Percentiles rank a stretch among this genome's conserved stretches.
These are phyloP conservation scores for Montipora efflorescens DNA, from an alignment of 64 coral and sea anemone genomes.

Conservation along the genomic window DNA sequence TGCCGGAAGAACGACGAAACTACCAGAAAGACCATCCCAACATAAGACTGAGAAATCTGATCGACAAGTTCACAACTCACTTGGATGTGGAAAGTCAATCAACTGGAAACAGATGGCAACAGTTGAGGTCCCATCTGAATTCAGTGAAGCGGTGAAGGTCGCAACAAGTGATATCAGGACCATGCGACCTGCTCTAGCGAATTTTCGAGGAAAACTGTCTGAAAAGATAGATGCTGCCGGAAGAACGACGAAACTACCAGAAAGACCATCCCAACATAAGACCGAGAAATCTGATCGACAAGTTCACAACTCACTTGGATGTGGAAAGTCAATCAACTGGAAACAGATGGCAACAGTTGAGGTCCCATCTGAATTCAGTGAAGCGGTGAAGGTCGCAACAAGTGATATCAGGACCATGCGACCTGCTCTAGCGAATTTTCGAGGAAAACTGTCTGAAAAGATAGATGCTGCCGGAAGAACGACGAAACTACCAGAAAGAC, in stretches of 20 bases:
- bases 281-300: no score
- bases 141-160: constrained; percentile 38
- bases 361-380: constrained; percentile 57
- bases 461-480: background rate
- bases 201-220: background rate
- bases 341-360: constrained; percentile 12
- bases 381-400: constrained; percentile 45
- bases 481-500: background rate
- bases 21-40: no score
- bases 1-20: background rate
- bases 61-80: background rate
- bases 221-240: no score
- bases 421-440: constrained; percentile 6
- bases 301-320: background rate
- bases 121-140: constrained; percentile 45
- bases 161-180: constrained; percentile 46
- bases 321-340: constrained; percentile 25
- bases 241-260: background rate
- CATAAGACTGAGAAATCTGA: background rate
- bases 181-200: background rate
- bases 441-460: background rate
- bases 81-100: constrained; percentile 29
- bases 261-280: no score
- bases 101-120: constrained; percentile 29
- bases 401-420: constrained; percentile 39